Percentiles rank a stretch among this genome's conserved stretches.
phyloP scores from a whole-genome alignment of 2,113 vertebrate genomes.

The Solea solea region DNA sequence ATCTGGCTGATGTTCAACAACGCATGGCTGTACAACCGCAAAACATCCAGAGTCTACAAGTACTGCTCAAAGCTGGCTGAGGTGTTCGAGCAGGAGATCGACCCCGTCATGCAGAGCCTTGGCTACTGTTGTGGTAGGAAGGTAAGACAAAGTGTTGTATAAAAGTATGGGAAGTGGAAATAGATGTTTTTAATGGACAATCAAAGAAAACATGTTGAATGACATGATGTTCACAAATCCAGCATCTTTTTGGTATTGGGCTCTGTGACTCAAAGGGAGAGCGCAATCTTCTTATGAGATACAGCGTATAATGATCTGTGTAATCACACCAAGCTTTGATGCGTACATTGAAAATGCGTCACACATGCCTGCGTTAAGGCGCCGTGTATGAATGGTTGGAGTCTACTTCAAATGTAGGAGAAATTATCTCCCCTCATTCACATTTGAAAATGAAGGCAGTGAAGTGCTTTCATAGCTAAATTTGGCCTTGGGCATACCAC shows the following conservation, averaged over 20 bases:
- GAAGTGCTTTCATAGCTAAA: constrained; percentile 50
- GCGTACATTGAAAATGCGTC: not conserved
- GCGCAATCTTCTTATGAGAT: not conserved
- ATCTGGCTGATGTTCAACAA: constrained; percentile 99
- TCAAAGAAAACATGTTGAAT: too few species aligned
- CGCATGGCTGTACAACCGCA: constrained; percentile 99
- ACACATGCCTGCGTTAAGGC: not conserved
- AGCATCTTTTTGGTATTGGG: too few species aligned
- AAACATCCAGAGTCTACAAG: constrained; percentile 97
- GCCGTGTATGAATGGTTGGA: not conserved
- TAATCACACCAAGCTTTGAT: not conserved
- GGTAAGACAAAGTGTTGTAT: constrained; percentile 75
- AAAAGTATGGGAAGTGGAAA: not conserved
- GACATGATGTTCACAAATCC: too few species aligned
- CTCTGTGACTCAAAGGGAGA: too few species aligned
- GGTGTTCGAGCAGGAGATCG: constrained; percentile 99
- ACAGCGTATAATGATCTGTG: not conserved
- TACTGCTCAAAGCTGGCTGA: constrained; percentile 98
- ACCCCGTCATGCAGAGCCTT: constrained; percentile 96
- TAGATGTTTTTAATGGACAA: not conserved
- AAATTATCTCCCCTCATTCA: constrained; percentile 28
- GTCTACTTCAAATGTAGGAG: constrained; percentile 6
- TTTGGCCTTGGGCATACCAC: constrained; percentile 47
- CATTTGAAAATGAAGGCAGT: constrained; percentile 50
- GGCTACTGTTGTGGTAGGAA: constrained; percentile 98